phyloP scores from a whole-genome alignment of 2,113 vertebrate genomes.

The Cyrtonyx montezumae region DNA sequence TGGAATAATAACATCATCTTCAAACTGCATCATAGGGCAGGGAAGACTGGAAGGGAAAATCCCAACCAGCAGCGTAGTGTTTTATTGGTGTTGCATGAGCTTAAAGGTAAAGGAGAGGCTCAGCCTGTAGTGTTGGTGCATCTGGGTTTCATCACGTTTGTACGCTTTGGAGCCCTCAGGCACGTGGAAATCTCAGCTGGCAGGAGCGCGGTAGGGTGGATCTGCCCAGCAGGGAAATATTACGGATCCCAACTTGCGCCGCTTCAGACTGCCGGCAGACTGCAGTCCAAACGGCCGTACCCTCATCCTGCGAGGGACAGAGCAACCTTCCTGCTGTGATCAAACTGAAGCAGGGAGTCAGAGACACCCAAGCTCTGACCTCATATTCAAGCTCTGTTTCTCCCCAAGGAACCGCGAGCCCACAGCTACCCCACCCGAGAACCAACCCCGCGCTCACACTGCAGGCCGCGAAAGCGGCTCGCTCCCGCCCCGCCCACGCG shows the following conservation, averaged over 20 bases:
- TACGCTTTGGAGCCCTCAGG: not conserved
- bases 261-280: not conserved
- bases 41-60: not conserved
- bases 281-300: not conserved
- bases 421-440: rapidly evolving
- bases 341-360: too few species aligned
- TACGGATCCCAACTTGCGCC: not conserved
- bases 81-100: not conserved
- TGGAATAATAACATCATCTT: not conserved
- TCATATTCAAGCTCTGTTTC: not conserved
- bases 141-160: not conserved
- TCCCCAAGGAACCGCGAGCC: rapidly evolving
- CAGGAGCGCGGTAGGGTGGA: not conserved
- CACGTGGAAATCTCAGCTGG: not conserved
- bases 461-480: rapidly evolving
- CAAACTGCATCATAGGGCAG: not conserved
- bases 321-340: not conserved
- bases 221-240: not conserved
- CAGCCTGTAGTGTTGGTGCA: not conserved
- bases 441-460: rapidly evolving
- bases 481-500: rapidly evolving
- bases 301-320: not conserved
- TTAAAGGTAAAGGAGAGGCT: not conserved
- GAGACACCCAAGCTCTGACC: too few species aligned
- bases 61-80: not conserved